Evolutionary conservation across 2,888 invertebrate species (phyloP), one percentile per base, ranked within the genome.

Genomic region (Lochmaea capreae): DNA sequence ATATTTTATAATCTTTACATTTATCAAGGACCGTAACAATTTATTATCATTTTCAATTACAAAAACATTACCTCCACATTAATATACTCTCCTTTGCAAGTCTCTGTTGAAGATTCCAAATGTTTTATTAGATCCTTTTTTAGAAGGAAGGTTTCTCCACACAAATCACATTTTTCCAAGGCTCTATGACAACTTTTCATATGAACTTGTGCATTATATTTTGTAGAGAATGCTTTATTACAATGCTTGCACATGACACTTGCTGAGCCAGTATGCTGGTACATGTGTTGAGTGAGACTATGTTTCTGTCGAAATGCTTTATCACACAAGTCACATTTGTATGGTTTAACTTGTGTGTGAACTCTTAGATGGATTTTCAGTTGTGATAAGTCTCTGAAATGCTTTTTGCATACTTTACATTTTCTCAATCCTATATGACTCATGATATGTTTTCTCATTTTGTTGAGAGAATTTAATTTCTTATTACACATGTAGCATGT

Each of bases 401-500:
- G 49, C 18, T 65, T 65, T 46, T 18, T 39, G 26, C 65, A 65
- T 9, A 65, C 52, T 52, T 65, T 65, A 65, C 65, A 65, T 54
- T 65, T 65, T 43, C 65, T 65, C 33, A 22, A 52, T 54, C 16
- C 49, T n/a, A 52, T 52, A 33, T 65, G 65, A 33, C 18, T 49
- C 52, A 65, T 49, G 14, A 65, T 49, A 52, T 65, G 65, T 54
- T 65, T 65, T 16, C 65, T 18, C 49, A 65, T 22, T 49, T 65
- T 39, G 8, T 52, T 12, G 14, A 65, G 11, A 5, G 22, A 26
- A n/a, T 65, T 33, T n/a, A 49, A 65, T 6, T 22, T 26, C 33
- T 65, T 65, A 22, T 65, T n/a, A 26, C 65, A 65, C 26, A 49
- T 18, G 14, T 65, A 26, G 22, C 65, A 65, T 49, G 9, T 52